Percentiles rank a stretch among this genome's conserved stretches.
Evolutionary conservation across 64 coral and sea anemone species (phyloP).

Genomic region (Stichodactyla helianthus): DNA sequence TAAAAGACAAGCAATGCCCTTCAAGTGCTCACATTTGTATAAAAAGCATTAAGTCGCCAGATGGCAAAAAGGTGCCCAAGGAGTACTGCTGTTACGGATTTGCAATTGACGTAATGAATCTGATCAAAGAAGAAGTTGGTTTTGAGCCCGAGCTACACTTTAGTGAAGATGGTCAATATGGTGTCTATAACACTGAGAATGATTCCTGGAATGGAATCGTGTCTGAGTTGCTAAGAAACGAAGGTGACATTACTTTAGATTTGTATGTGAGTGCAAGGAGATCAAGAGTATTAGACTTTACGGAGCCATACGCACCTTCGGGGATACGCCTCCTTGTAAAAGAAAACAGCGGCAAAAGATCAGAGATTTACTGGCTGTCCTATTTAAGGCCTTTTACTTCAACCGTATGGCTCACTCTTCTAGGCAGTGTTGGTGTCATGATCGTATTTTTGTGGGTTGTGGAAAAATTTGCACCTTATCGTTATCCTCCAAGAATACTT

Average conservation of each 20-base stretch:
- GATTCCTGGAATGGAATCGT: conserved; percentile 80
- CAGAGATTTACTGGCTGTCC: conserved; percentile 67
- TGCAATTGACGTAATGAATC: conserved; percentile 70
- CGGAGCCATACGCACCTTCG: conserved; percentile 76
- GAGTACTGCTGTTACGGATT: conserved; percentile 71
- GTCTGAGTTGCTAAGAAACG: conserved; percentile 45
- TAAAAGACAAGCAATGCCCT: conserved; percentile 42
- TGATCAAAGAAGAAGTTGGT: conserved; percentile 15
- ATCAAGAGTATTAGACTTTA: conserved; percentile 67
- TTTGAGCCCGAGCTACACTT: conserved; percentile 47
- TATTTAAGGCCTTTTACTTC: conserved; percentile 82
- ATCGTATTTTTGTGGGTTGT: conserved; percentile 66
- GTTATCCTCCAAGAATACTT: not conserved
- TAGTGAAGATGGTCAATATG: conserved; percentile 70
- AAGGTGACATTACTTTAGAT: conserved; percentile 67
- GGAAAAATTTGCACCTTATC: conserved; percentile 51
- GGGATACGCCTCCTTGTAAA: conserved; percentile 79
- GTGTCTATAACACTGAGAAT: conserved; percentile 63
- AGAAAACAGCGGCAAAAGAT: conserved; percentile 38
- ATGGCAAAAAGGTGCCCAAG: not conserved
- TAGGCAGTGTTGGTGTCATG: conserved; percentile 62
- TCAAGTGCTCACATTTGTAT: conserved; percentile 19
- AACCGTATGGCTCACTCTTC: conserved; percentile 70
- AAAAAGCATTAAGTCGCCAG: conserved; percentile 29
- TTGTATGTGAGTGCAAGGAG: conserved; percentile 77